Base-by-base conservation (phyloP, 37 sponge, comb jelly and placozoan genomes). In the Hormiphora californensis region DNA sequence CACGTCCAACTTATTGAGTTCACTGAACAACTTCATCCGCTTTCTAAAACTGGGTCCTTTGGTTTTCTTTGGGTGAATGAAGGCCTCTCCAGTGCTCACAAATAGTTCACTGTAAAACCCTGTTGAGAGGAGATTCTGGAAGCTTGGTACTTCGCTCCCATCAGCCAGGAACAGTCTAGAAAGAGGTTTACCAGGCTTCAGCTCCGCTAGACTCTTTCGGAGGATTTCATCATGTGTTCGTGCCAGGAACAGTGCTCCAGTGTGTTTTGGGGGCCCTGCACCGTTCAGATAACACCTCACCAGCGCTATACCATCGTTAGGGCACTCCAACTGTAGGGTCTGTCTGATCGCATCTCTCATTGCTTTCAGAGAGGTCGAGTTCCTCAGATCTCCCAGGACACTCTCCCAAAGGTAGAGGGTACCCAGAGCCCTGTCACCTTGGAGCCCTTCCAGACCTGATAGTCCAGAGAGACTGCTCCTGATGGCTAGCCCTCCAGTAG, bases 271-370 rank as follows among this genome's bases (percentile, higher is more conserved):
- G 19, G 81, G 81, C 7, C 81, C 81, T 22, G 81, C 43, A 43
- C 81, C 81, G 25, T 73, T 73, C 36, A 73, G 38, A 21, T 73
- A 73, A 73, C 81, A 73, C 25, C 81, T 73, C 9, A 73, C 81
- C 25, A 73, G 38, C 1, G 43, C 81, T 0, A 73, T 43, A 27
- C 81, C 81, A 23, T 73, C 81, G 25, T 73, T 73, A 17, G 81
- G 81, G 23, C 81, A 73, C 44, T 73, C 81, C 17, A 73, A 30
- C 81, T 73, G 81, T 17, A 73, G 44, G 17, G 81, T 73, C 46
- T 73, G 81, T 33, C 35, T 73, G 28, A 73, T 46, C 35, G 43
- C 81, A 46, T 73, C 81, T 36, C 25, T 73, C n/a, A 73, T 73
- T 0, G 81, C 35, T 21, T 73, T 73, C n/a, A 73, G 38, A 8